Base-by-base conservation (phyloP, 2,888 invertebrate species). In the Omphaloscelis lunosa region DNA sequence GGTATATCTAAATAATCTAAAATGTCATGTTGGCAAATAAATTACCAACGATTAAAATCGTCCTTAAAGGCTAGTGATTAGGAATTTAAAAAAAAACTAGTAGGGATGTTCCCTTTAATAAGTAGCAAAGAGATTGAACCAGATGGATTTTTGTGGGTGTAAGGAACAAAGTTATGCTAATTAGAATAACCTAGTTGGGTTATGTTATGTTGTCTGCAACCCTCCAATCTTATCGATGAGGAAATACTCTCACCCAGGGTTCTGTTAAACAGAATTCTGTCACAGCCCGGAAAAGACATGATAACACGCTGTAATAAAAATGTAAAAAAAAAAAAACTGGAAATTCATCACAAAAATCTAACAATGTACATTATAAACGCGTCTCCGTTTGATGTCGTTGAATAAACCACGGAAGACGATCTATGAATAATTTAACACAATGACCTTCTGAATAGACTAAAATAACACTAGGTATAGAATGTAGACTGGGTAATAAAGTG, bases 331-430 rank as follows among this genome's bases (percentile, higher is more conserved):
- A n/a, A 17, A 66, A 66, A 29, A 51, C 27, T 65, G 23, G 17
- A 41, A 20, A 41, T 9, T 1, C 6, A 11, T 11, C 27, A 23
- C 20, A 62, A 39, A 53, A 23, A 62, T 56, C 12, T 39, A 34
- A 51, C n/a, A 41, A 39, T 69, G n/a, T 27, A 29, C 8, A 17
- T 58, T 27, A 29, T 7, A 3, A 6, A 29, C 70, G 34, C 63
- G 63, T 65, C 29, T n/a, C 2, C 11, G 39, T 75, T 70, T 62
- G 41, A 75, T 67, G n/a, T 68, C 5, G 17, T 45, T 27, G 20
- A 73, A 75, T 73, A 75, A 73, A 82, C 69, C 62, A 82, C 79
- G 69, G 73, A 76, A 84, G 70, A 75, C 51, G 45, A 69, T 71
- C 0, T 23, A 34, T 66, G 72, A 69, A 84, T 84, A 69, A 63